Conservation (phyloP, 53 echinoderm and acorn worm species). For the Temnopleurus reevesii region DNA sequence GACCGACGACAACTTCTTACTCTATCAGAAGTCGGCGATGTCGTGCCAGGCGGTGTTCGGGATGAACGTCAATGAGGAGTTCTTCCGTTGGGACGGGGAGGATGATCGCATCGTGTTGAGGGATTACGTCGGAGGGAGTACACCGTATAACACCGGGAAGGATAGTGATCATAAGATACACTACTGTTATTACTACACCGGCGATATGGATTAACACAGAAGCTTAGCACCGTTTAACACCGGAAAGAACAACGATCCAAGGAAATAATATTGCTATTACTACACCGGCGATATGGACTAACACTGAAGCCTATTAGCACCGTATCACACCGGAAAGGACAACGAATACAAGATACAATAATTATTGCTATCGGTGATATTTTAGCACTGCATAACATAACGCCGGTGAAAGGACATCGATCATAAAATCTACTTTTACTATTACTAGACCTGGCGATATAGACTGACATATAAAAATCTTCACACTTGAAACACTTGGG, state of each 20-base stretch:
- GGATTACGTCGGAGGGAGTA: slow-evolving; percentile 66
- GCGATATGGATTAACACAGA: slow-evolving; percentile 33
- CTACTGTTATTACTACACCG: slow-evolving; percentile 86
- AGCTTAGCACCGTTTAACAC: slow-evolving; percentile 56
- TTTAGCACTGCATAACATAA: too few species aligned
- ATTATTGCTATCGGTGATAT: too few species aligned
- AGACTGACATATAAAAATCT: too few species aligned
- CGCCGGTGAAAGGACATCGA: too few species aligned
- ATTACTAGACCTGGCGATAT: too few species aligned
- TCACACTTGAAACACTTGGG: too few species aligned
- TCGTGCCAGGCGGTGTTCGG: slow-evolving; percentile 69
- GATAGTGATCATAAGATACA: slow-evolving; percentile 71
- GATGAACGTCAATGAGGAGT: slow-evolving; percentile 73
- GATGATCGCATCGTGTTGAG: slow-evolving; percentile 63
- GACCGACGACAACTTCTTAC: slow-evolving; percentile 80
- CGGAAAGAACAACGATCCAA: slow-evolving; percentile 62
- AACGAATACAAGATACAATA: neutral
- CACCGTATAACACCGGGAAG: slow-evolving; percentile 67
- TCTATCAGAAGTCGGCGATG: slow-evolving; percentile 64
- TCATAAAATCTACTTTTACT: too few species aligned
- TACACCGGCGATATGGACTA: neutral
- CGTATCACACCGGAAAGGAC: neutral
- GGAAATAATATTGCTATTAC: neutral
- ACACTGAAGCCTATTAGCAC: neutral
- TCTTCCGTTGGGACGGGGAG: slow-evolving; percentile 88